Conservation (phyloP, 2,113 vertebrate genomes). For the Tupaia chinensis region DNA sequence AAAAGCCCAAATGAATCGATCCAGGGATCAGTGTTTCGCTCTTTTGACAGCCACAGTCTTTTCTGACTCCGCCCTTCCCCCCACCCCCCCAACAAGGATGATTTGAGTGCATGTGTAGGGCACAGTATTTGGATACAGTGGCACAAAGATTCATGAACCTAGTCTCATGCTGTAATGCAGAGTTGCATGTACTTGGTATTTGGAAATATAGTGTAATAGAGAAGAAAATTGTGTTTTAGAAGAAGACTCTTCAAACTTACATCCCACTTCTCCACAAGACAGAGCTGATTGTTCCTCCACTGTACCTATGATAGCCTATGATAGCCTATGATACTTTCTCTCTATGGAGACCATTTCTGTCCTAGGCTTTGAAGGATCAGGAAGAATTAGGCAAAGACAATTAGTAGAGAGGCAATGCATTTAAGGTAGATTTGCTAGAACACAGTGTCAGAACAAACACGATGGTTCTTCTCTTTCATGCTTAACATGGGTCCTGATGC, state of each 20-base stretch:
- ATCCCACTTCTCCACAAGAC: not conserved
- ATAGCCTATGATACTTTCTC: not conserved
- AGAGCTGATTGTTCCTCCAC: not conserved
- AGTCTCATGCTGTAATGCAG: not conserved
- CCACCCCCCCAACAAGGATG: too few species aligned
- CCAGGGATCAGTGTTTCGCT: not conserved
- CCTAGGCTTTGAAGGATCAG: not conserved
- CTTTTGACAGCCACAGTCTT: not conserved
- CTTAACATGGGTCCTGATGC: not conserved
- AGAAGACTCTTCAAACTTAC: not conserved
- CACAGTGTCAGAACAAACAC: not conserved
- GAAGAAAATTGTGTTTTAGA: not conserved
- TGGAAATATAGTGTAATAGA: not conserved
- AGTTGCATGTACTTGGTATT: not conserved
- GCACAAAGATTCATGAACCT: not conserved
- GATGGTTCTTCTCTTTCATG: not conserved
- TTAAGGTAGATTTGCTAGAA: not conserved
- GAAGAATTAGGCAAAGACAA: slow-evolving; percentile 14
- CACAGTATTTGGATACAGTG: not conserved
- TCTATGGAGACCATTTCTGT: not conserved
- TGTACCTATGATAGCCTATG: not conserved
- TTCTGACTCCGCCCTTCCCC: not conserved
- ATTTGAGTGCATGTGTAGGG: not conserved
- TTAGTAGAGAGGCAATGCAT: not conserved
- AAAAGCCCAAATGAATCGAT: slow-evolving; percentile 38